Evolutionary conservation across 2,888 invertebrate genomes (phyloP).

Genomic region (Lysandra coridon): DNA sequence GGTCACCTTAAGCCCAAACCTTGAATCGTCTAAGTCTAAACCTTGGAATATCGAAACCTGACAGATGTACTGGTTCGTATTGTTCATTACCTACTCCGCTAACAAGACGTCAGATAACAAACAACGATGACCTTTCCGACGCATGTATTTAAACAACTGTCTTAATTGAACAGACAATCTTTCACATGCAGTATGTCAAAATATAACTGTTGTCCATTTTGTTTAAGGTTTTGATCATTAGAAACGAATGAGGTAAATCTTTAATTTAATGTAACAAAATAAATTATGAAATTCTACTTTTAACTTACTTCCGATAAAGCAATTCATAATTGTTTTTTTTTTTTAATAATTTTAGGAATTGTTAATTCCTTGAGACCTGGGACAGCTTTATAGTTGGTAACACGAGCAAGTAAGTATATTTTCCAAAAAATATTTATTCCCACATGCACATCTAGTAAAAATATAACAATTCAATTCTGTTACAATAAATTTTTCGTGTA

Average conservation of each 20-base stretch:
- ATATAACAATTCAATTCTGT: neutral
- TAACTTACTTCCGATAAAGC: neutral
- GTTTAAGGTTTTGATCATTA: neutral
- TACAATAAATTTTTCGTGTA: neutral
- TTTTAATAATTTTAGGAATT: too few relatives aligned
- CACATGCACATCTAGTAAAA: too few relatives aligned
- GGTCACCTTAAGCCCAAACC: constrained; percentile 50
- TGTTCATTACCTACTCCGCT: constrained; percentile 50
- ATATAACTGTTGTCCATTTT: neutral
- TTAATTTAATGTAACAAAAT: too few relatives aligned
- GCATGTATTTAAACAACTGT: constrained; percentile 28
- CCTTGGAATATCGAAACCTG: constrained; percentile 69
- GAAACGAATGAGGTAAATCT: too few relatives aligned
- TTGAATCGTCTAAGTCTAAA: constrained; percentile 57
- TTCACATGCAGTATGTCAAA: constrained; percentile 17
- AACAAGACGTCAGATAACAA: constrained; percentile 40
- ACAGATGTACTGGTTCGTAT: constrained; percentile 65
- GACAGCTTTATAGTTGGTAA: neutral
- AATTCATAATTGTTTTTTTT: neutral
- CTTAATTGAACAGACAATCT: constrained; percentile 27
- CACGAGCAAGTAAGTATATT: neutral
- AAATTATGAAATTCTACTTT: too few relatives aligned
- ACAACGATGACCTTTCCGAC: constrained; percentile 20
- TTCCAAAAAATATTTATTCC: too few relatives aligned
- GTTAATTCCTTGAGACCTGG: neutral